A percentile compares a stretch with the other conserved stretches of the same genome.
phyloP scores from a whole-genome alignment of 1,140 invertebrate species.

The Propsilocerus akamusi region DNA sequence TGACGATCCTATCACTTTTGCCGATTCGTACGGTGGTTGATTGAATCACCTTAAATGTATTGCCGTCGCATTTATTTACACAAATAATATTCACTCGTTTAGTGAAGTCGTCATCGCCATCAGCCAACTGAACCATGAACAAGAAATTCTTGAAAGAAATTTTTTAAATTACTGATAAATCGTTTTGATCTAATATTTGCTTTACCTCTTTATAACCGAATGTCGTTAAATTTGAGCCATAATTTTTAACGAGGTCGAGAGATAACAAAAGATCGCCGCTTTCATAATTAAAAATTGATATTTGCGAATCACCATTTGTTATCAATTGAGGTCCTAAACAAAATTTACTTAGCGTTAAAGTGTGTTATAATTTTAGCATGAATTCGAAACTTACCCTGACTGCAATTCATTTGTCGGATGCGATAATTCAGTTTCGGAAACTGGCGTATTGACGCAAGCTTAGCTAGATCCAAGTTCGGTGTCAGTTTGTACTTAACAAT shows the following conservation, averaged over 20 bases:
- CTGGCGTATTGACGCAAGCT: not conserved
- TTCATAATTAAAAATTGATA: slow-evolving; percentile 1
- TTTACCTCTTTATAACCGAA: not conserved
- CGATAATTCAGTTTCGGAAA: not conserved
- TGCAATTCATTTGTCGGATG: not conserved
- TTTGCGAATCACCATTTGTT: not conserved
- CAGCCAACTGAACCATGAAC: not conserved
- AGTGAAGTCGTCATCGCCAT: not conserved
- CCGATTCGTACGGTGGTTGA: not conserved
- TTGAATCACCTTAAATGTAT: not conserved
- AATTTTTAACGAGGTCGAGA: not conserved
- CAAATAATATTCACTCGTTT: not conserved
- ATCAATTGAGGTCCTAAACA: not conserved
- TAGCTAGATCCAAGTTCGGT: not conserved
- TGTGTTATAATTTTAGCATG: not conserved
- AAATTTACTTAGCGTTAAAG: not conserved
- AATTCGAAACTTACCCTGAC: not conserved
- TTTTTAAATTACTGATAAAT: not conserved
- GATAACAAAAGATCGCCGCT: not conserved
- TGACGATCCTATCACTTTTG: not conserved
- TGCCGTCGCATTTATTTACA: not conserved
- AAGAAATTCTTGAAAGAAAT: not conserved
- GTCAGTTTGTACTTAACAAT: not conserved
- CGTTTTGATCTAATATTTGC: not conserved
- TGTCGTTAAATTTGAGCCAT: not conserved